Evolutionary conservation across 2,113 vertebrate species (phyloP).

Genomic region (Antechinus stuartii): DNA sequence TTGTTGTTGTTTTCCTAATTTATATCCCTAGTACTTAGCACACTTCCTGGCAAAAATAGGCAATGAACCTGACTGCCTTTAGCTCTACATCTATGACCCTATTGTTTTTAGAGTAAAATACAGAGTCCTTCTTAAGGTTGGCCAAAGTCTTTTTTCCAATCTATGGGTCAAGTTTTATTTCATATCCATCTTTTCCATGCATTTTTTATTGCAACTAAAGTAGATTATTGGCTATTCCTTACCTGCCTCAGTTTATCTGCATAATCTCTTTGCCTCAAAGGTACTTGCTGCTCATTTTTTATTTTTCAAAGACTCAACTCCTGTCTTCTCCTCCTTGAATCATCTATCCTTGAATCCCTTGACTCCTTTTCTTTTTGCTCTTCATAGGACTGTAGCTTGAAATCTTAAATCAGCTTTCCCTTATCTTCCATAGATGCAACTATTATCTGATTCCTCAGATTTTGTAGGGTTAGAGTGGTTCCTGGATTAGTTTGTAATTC

Average conservation of each 20-base stretch:
- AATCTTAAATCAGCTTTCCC: not conserved
- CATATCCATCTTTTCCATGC: not conserved
- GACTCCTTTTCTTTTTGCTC: not conserved
- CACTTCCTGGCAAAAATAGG: too few species aligned
- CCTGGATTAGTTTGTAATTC: not conserved
- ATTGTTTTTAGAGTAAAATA: not conserved
- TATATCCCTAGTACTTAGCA: too few species aligned
- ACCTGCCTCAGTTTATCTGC: not conserved
- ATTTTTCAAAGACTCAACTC: not conserved
- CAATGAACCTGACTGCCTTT: not conserved
- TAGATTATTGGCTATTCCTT: not conserved
- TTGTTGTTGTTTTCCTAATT: too few species aligned
- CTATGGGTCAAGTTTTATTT: not conserved
- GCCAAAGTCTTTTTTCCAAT: not conserved
- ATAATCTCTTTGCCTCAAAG: not conserved
- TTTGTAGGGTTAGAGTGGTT: not conserved
- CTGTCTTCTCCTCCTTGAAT: not conserved
- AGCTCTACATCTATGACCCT: not conserved
- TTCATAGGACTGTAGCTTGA: not conserved
- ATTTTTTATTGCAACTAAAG: not conserved
- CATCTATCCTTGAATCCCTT: not conserved
- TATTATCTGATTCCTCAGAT: not conserved
- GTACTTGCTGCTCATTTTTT: not conserved
- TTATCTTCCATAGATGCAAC: not conserved
- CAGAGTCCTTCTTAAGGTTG: not conserved